Evolutionary conservation across 2,888 invertebrate genomes (phyloP).

Genomic region (Minunthozetes semirufus): DNA sequence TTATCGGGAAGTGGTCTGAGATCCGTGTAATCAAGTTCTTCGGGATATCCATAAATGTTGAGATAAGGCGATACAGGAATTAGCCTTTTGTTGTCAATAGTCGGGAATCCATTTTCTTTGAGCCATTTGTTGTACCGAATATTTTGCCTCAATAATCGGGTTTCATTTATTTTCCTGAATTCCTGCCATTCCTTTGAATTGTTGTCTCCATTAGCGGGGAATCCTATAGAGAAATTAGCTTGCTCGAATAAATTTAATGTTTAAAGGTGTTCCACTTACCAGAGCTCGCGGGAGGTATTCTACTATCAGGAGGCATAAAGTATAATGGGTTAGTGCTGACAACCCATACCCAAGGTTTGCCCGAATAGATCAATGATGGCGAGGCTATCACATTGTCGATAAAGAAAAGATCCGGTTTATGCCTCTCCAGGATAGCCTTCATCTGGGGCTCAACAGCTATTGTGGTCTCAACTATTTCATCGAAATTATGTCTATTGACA

Average conservation of each 20-base stretch:
- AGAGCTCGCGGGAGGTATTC: not conserved
- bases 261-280: not conserved
- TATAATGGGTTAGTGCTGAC: not conserved
- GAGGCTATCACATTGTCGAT: not conserved
- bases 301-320: not conserved
- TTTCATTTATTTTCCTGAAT: not conserved
- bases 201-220: too few relatives aligned
- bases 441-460: not conserved
- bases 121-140: not conserved
- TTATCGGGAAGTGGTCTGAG: not conserved
- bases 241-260: too few relatives aligned
- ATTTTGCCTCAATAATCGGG: not conserved
- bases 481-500: too few relatives aligned
- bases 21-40: not conserved
- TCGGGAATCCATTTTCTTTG: not conserved
- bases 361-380: constrained; percentile 23
- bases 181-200: too few relatives aligned
- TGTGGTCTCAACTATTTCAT: not conserved
- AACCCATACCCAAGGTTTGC: constrained; percentile 2
- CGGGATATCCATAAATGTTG: not conserved
- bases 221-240: too few relatives aligned
- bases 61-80: not conserved
- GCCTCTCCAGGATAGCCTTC: not conserved
- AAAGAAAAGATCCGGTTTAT: constrained; percentile 14
- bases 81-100: not conserved